Conservation (phyloP, 2,888 invertebrate species). For the Sarcophaga caerulescens region DNA sequence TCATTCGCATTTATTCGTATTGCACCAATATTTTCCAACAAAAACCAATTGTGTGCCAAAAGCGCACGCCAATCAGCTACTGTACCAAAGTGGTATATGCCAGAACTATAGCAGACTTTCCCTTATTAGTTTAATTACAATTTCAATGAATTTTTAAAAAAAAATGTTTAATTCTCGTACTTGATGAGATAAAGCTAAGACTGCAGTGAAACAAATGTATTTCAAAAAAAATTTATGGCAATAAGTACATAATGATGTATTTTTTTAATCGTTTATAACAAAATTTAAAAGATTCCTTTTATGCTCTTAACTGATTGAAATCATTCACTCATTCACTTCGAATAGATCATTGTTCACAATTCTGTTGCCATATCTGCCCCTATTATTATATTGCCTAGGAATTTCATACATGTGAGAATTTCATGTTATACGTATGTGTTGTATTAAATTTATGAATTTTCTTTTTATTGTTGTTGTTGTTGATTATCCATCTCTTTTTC, state of each 20-base stretch:
- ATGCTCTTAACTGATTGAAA: slow-evolving; percentile 59
- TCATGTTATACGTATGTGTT: slow-evolving; percentile 12
- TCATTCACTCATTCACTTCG: slow-evolving; percentile 46
- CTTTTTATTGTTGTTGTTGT: not conserved
- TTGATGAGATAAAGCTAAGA: slow-evolving; percentile 12
- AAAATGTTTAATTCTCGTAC: not conserved
- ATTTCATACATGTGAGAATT: not conserved
- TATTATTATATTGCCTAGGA: slow-evolving; percentile 24
- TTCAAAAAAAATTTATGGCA: not conserved
- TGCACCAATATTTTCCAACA: no score
- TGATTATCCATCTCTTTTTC: not conserved
- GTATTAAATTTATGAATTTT: slow-evolving; percentile 31
- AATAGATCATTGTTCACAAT: slow-evolving; percentile 47
- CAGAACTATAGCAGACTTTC: no score
- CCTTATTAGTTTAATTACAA: not conserved
- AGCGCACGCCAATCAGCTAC: no score
- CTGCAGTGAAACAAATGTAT: slow-evolving; percentile 22
- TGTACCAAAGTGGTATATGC: no score
- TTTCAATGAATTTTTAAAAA: not conserved
- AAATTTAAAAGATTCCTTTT: not conserved
- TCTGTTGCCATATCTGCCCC: slow-evolving; percentile 33
- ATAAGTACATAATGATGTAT: not conserved
- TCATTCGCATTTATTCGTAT: no score
- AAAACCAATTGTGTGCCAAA: no score
- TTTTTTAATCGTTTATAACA: not conserved